Evolutionary conservation across 2,797 vertebrate species (phyloP).

Genomic region (Phrynocephalus guinanensis): DNA sequence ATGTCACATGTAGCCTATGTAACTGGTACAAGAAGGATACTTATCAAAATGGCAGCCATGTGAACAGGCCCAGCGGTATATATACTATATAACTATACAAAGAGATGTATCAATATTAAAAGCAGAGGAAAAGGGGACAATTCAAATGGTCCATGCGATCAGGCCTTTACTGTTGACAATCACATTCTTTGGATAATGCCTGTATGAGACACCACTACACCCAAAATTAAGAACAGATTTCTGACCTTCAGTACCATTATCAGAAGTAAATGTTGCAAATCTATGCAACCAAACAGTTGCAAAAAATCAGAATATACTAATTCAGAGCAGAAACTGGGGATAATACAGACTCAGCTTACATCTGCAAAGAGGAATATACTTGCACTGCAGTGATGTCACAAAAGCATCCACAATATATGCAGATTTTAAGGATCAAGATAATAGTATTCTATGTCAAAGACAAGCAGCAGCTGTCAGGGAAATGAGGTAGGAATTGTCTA

Average conservation of each 20-base stretch:
- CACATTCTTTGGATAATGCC: neutral
- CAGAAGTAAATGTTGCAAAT: neutral
- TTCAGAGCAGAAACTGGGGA: neutral
- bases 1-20: too few species aligned
- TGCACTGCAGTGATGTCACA: neutral
- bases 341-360: neutral
- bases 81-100: too few species aligned
- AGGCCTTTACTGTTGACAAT: neutral
- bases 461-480: neutral
- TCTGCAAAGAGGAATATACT: neutral
- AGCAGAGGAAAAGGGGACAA: too few species aligned
- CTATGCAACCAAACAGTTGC: neutral
- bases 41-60: too few species aligned
- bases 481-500: slow-evolving; percentile 14
- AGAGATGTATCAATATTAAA: too few species aligned
- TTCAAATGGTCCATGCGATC: too few species aligned
- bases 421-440: neutral
- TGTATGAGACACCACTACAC: neutral
- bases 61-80: too few species aligned
- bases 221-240: neutral
- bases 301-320: neutral
- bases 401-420: neutral
- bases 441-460: neutral
- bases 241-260: too few species aligned
- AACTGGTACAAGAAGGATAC: too few species aligned